Evolutionary conservation across 2,888 invertebrate genomes (phyloP), one percentile per base, ranked within the genome.

Genomic region (Pyrrhosoma nymphula): DNA sequence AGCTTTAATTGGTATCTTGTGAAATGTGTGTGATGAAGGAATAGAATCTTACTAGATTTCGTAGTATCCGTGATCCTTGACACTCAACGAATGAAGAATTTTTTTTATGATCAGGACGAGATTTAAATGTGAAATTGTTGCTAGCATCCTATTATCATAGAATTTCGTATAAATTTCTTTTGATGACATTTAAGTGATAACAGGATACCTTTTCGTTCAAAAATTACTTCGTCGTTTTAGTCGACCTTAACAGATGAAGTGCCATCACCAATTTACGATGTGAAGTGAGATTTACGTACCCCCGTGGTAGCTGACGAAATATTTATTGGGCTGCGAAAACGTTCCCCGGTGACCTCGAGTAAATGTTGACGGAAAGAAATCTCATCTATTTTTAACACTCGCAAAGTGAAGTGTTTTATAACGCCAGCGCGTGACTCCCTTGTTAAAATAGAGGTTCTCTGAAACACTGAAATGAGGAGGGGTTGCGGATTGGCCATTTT

Each of bases 361-460:
- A 69, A 69, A 69, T 69, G 69, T n/a, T n/a, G 69, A 69, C n/a
- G 69, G 69, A 69, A n/a, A 26, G 69, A 69, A n/a, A 69, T 69
- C 26, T 69, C 4, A 10, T 69, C 69, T 69, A 69, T 69, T 69
- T 69, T n/a, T 69, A 69, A n/a, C 69, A n/a, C 69, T 26, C 26
- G 26, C n/a, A 1, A 60, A 60, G 16, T n/a, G n/a, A 4, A 4
- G n/a, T n/a, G n/a, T n/a, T n/a, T 10, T 69, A n/a, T 26, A n/a
- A 69, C n/a, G 69, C 6, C 10, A 8, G 69, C n/a, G n/a, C 69
- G 69, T 69, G 69, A n/a, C n/a, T 26, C 69, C 26, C 12, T 69
- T 69, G 69, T 69, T 69, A n/a, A 69, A 69, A n/a, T 69, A n/a
- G 26, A n/a, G 16, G 1, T 69, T n/a, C 69, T n/a, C n/a, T 26